A percentile compares a stretch with the other conserved stretches of the same genome.
Evolutionary conservation across 2,113 vertebrate species (phyloP).

Genomic region (Microcebus jonahi): DNA sequence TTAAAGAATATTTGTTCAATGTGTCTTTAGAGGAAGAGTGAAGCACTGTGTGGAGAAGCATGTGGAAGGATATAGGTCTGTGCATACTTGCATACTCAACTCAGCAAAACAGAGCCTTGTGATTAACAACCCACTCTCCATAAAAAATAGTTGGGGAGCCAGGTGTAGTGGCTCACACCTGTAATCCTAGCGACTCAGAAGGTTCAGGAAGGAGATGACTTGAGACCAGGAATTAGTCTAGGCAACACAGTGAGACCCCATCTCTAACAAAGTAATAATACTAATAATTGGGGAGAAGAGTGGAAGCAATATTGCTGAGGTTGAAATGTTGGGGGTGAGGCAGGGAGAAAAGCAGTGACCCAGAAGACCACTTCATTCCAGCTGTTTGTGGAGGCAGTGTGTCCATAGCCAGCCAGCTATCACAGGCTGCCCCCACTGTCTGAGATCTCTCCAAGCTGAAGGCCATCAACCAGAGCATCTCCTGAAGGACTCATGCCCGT

Average conservation of each 20-base stretch:
- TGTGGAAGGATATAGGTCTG: not conserved
- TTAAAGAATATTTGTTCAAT: not conserved
- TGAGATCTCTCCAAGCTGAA: not conserved
- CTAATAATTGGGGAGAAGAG: not conserved
- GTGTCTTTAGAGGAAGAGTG: constrained; percentile 15
- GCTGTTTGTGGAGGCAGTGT: not conserved
- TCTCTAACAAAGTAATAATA: not conserved
- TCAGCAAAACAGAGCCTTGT: constrained; percentile 1
- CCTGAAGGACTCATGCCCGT: not conserved
- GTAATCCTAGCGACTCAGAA: too few relatives aligned
- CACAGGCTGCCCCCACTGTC: not conserved
- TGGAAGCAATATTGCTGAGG: not conserved
- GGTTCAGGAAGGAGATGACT: too few relatives aligned
- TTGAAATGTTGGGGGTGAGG: not conserved
- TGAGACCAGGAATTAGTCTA: too few relatives aligned
- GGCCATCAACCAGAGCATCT: not conserved
- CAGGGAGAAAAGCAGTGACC: not conserved
- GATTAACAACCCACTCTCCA: not conserved
- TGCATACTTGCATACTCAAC: not conserved
- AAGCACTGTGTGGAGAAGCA: not conserved
- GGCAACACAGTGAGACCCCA: too few relatives aligned
- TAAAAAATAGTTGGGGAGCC: not conserved
- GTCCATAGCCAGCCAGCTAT: not conserved
- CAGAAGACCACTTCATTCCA: not conserved
- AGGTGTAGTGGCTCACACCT: too few relatives aligned